Evolutionary conservation across 2,888 invertebrate genomes (phyloP), one percentile per base, ranked within the genome.

Genomic region (Leptinotarsa juncta): DNA sequence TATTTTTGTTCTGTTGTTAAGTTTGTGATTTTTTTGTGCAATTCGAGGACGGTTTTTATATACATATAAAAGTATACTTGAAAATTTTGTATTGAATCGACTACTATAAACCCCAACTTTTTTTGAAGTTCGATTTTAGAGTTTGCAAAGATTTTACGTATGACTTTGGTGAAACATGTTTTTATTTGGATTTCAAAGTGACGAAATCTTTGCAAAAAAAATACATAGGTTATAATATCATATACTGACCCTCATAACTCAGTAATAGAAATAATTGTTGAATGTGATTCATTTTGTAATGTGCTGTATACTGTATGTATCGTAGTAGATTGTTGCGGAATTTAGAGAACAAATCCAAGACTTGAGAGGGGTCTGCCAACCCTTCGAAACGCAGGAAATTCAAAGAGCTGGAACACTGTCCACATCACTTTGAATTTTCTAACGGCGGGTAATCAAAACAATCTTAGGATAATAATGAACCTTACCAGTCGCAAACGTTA

Each of bases 211-310:
- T 72, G 72, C 60, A 62, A 62, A 32, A 48, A 4, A 42, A 42
- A 67, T 74, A 69, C 68, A 69, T 65, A 48, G 42, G 23, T 32
- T 69, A 57, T 42, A 42, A 42, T 69, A 69, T 68, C 60, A 71
- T 69, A 60, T 32, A 70, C 20, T 65, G 65, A 69, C 62, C 51
- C 55, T 48, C 67, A 72, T 72, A 83, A 84, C 83, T 84, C 83
- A 82, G 81, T 83, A 85, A 84, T 84, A 83, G 81, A 74, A 80
- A 69, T 85, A 82, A 84, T 81, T 86, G 85, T 86, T 86, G 83
- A 85, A 86, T 86, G 85, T 85, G 84, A 84, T 85, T 86, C 82
- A 83, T 83, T 85, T 86, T 85, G 83, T 86, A 85, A 84, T 85
- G 86, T 86, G 84, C 85, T 86, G 85, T 86, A 85, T 84, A 84